Evolutionary conservation across 1,140 invertebrate species (phyloP).

Genomic region (Cherax quadricarinatus): DNA sequence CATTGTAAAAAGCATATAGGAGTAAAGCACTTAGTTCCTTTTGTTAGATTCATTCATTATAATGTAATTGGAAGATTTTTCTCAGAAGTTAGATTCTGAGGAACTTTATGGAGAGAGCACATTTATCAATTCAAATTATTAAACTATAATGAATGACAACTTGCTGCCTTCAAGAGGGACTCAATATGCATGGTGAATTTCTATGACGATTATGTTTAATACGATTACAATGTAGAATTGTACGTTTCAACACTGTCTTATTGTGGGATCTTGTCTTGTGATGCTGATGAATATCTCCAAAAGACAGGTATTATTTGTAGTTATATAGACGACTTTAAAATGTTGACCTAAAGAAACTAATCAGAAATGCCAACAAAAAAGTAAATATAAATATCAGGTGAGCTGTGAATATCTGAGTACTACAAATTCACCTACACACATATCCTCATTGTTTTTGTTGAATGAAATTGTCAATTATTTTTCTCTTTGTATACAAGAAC

Average conservation of each 20-base stretch:
- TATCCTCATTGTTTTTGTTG: neutral
- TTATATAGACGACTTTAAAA: constrained; percentile 2
- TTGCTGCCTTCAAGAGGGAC: constrained; percentile 41
- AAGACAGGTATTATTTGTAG: neutral
- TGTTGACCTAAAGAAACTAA: neutral
- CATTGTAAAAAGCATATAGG: constrained; percentile 51
- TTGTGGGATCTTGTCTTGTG: neutral
- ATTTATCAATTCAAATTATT: neutral
- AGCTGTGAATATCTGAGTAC: neutral
- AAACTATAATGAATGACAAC: constrained; percentile 21
- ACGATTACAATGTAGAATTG: constrained; percentile 20
- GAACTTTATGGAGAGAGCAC: neutral
- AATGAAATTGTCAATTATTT: neutral
- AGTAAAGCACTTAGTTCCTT: constrained; percentile 22
- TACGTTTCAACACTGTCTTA: constrained; percentile 8
- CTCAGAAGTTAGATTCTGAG: neutral
- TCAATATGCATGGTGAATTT: constrained; percentile 47
- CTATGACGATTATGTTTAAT: constrained; percentile 14
- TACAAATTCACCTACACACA: neutral
- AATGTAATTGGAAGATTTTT: neutral
- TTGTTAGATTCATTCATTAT: constrained; percentile 14
- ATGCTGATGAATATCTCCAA: neutral
- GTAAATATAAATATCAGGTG: neutral
- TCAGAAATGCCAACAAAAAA: neutral
- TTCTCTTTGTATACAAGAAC: neutral